Percentiles rank a stretch among this genome's conserved stretches.
These are phyloP conservation scores for Drosophila neocordata DNA, from an alignment of 1,140 invertebrate genomes.

Conservation along the genomic window DNA sequence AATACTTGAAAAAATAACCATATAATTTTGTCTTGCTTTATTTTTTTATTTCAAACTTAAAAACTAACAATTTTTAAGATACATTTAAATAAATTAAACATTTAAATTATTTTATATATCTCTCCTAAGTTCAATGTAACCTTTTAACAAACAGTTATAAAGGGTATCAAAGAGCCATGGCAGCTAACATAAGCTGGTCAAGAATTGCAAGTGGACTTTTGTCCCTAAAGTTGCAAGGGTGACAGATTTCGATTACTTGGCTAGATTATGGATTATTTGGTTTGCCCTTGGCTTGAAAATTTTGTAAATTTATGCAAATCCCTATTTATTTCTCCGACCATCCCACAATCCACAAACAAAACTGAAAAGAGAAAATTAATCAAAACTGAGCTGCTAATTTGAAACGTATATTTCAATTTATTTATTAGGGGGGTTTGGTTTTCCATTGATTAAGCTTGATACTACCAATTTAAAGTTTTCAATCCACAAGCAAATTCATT, in stretches of 20 bases:
- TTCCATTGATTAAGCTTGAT: constrained; percentile 22
- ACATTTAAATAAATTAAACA: too few species aligned
- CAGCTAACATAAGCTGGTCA: too few species aligned
- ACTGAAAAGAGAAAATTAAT: constrained; percentile 28
- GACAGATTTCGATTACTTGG: constrained; percentile 49
- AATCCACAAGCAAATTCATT: constrained; percentile 60
- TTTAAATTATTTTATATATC: too few species aligned
- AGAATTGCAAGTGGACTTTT: constrained; percentile 9
- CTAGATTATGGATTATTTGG: constrained; percentile 59
- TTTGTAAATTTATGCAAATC: constrained; percentile 55
- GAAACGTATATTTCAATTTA: constrained; percentile 8
- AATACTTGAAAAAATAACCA: too few species aligned
- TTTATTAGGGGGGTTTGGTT: background rate
- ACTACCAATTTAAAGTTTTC: constrained; percentile 68
- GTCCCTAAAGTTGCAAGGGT: background rate
- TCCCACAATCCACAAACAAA: constrained; percentile 34
- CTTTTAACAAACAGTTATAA: too few species aligned
- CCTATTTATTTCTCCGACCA: constrained; percentile 21
- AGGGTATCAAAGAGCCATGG: too few species aligned
- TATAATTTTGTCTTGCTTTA: too few species aligned
- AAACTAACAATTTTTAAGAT: too few species aligned
- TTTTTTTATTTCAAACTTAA: too few species aligned
- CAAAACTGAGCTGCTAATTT: constrained; percentile 39
- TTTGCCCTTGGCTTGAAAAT: background rate
- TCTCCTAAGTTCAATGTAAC: too few species aligned